phyloP scores from a whole-genome alignment of 2,113 vertebrate species.

The Aspiorhynchus laticeps region DNA sequence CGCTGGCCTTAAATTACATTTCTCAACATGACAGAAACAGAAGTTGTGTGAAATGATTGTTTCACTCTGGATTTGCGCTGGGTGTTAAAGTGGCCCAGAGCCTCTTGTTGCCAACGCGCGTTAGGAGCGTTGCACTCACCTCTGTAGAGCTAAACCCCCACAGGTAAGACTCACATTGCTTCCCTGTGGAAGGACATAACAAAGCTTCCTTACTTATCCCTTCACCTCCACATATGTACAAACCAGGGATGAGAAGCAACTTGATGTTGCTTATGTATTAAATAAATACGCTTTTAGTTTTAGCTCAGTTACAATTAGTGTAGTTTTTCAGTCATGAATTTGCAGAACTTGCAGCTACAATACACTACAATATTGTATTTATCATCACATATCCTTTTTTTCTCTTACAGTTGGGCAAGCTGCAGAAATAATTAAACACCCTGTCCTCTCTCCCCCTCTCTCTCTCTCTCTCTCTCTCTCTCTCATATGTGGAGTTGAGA shows the following conservation, averaged over 20 bases:
- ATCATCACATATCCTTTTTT: background rate
- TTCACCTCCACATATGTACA: conserved; percentile 37
- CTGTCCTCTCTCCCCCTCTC: background rate
- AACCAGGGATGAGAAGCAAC: background rate
- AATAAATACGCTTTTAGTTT: background rate
- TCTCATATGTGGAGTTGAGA: background rate
- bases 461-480: background rate
- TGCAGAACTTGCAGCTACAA: background rate
- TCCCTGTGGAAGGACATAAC: conserved; percentile 28
- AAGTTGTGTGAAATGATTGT: conserved; percentile 74
- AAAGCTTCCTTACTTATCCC: background rate
- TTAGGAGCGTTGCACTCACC: conserved; percentile 37
- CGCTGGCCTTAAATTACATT: conserved; percentile 78
- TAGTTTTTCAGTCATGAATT: background rate
- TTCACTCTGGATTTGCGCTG: conserved; percentile 71
- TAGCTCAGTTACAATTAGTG: background rate
- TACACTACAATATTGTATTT: background rate
- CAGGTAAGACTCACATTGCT: conserved; percentile 52
- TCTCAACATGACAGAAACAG: conserved; percentile 75
- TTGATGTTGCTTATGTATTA: background rate
- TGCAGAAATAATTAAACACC: background rate
- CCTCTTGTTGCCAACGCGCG: conserved; percentile 51
- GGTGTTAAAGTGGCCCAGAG: conserved; percentile 69
- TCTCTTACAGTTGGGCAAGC: background rate
- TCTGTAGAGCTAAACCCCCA: conserved; percentile 31